Conservation (phyloP, 2,797 vertebrate genomes). For the Acipenser ruthenus region DNA sequence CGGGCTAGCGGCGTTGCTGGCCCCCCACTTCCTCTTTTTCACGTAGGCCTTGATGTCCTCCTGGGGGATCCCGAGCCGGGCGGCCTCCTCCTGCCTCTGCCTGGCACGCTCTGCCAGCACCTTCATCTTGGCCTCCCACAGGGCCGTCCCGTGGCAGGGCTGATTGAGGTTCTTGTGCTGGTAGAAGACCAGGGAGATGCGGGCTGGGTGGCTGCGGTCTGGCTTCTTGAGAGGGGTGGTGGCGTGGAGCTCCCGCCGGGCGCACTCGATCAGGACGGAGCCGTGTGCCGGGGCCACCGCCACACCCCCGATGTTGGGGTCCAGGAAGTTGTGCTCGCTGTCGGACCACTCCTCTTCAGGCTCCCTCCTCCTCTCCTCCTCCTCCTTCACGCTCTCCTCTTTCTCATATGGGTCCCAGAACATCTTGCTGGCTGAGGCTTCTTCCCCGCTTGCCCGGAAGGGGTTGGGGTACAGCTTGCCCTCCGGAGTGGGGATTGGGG, state of each 20-base stretch:
- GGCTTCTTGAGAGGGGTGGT: constrained; percentile 93
- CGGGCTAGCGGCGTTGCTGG: constrained; percentile 39
- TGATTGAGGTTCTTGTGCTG: constrained; percentile 99
- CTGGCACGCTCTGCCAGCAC: constrained; percentile 82
- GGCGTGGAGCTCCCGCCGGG: constrained; percentile 88
- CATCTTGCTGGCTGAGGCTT: constrained; percentile 51
- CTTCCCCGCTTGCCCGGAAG: constrained; percentile 42
- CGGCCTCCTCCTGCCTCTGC: constrained; percentile 84
- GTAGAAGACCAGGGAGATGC: constrained; percentile 98
- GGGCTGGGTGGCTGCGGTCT: constrained; percentile 89
- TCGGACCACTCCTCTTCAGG: constrained; percentile 90
- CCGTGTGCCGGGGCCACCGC: constrained; percentile 89
- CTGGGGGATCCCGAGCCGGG: constrained; percentile 78
- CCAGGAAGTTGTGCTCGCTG: constrained; percentile 97
- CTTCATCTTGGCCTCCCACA: constrained; percentile 98
- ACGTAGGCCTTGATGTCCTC: constrained; percentile 82
- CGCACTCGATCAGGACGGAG: constrained; percentile 92
- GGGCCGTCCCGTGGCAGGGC: constrained; percentile 84
- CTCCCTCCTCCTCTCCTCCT: constrained; percentile 41
- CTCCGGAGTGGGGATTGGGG: constrained; percentile 59
- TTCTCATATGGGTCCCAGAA: constrained; percentile 67
- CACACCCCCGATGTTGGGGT: constrained; percentile 90
- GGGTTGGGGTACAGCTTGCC: constrained; percentile 70
- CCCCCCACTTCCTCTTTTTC: constrained; percentile 93
- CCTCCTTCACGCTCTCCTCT: constrained; percentile 60